These are phyloP conservation scores for Diplazon laetatorius DNA, from an alignment of 2,888 invertebrate species.

Conservation along the genomic window DNA sequence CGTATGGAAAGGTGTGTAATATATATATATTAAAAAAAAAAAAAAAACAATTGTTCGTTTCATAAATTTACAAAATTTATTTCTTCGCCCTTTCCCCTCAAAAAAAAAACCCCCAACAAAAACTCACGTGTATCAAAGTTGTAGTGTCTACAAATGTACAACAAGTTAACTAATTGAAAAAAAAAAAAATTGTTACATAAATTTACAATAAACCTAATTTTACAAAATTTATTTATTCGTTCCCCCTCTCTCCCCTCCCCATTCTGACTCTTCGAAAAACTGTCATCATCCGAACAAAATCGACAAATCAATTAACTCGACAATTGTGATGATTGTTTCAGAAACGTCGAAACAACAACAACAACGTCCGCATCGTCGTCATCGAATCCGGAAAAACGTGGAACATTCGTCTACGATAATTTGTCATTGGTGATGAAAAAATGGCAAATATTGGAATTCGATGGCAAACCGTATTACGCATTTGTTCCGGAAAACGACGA, in stretches of 20 bases:
- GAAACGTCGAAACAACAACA: conserved; percentile 70
- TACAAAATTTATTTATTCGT: conserved; percentile 1
- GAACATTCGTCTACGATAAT: conserved; percentile 79
- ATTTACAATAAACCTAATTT: too few relatives aligned
- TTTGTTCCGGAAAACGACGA: conserved; percentile 78
- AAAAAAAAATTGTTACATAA: too few relatives aligned
- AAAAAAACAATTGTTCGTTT: too few relatives aligned
- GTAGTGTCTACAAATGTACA: neutral
- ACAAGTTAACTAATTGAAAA: neutral
- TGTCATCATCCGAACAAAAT: too few relatives aligned
- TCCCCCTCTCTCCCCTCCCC: neutral
- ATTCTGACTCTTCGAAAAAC: too few relatives aligned
- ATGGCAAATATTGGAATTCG: conserved; percentile 81
- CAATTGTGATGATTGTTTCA: conserved; percentile 77
- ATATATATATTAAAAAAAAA: too few relatives aligned
- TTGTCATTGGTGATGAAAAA: conserved; percentile 80
- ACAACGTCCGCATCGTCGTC: too few relatives aligned
- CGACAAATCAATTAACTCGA: conserved; percentile 46
- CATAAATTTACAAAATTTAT: neutral
- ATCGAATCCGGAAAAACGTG: conserved; percentile 70
- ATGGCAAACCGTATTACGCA: conserved; percentile 80
- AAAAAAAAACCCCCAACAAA: too few relatives aligned
- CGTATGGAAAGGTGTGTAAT: too few relatives aligned
- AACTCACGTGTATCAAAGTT: too few relatives aligned
- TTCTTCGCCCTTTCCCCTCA: too few relatives aligned